phyloP scores from a whole-genome alignment of 2,797 vertebrate genomes.

The Babyrousa celebensis region DNA sequence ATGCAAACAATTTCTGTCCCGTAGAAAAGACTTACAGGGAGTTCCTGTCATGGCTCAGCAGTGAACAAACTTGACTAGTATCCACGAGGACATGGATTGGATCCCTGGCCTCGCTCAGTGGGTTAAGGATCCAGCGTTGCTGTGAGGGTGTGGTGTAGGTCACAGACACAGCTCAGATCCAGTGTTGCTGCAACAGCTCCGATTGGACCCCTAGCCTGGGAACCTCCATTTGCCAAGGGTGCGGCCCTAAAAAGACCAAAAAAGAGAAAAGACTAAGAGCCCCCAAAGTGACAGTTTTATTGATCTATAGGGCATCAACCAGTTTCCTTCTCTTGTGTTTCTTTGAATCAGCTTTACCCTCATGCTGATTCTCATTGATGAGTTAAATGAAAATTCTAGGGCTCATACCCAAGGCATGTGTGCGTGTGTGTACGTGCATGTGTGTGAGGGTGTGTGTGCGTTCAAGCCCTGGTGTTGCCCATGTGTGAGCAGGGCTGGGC shows the following conservation, averaged over 20 bases:
- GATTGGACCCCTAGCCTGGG: no score
- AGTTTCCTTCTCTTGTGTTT: not conserved
- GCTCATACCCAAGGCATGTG: not conserved
- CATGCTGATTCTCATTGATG: not conserved
- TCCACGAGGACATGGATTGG: no score
- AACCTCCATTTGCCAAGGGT: no score
- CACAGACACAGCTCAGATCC: no score
- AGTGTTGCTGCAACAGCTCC: no score
- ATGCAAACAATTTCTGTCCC: not conserved
- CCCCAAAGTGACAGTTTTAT: not conserved
- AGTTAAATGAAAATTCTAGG: not conserved
- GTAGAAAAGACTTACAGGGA: not conserved
- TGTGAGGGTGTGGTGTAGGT: no score
- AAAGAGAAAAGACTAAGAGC: not conserved
- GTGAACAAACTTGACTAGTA: no score
- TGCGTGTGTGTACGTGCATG: not conserved
- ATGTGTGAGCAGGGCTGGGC: not conserved
- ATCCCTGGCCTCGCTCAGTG: no score
- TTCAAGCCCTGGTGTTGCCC: rapidly evolving
- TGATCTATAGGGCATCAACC: not conserved
- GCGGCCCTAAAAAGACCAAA: no score
- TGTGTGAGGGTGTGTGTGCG: not conserved
- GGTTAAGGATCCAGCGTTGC: no score
- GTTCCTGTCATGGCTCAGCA: no score
- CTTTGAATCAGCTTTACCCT: not conserved